A percentile compares a stretch with the other conserved stretches of the same genome.
Evolutionary conservation across 64 coral and sea anemone species (phyloP).

Genomic region (Actinia tenebrosa): DNA sequence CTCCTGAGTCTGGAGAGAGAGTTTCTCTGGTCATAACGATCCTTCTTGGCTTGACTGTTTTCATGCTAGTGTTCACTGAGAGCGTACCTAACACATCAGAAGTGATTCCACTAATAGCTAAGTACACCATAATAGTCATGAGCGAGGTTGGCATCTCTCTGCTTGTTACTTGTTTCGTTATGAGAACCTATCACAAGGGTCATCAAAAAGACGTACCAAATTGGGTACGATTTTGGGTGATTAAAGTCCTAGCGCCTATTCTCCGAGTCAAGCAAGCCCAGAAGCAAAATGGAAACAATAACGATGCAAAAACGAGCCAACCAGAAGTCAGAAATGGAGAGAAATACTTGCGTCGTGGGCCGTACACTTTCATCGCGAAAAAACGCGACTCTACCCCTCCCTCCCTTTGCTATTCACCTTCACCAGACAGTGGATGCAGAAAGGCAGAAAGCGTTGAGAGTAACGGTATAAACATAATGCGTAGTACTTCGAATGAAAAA

Average conservation of each 20-base stretch:
- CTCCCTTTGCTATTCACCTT: not conserved
- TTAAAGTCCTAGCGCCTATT: conserved; percentile 62
- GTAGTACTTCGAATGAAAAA: conserved; percentile 27
- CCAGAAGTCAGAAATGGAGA: not conserved
- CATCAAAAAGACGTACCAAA: conserved; percentile 45
- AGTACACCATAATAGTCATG: conserved; percentile 79
- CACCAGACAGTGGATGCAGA: not conserved
- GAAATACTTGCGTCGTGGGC: not conserved
- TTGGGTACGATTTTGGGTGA: conserved; percentile 63
- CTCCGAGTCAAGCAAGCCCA: conserved; percentile 43
- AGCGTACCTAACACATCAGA: conserved; percentile 72
- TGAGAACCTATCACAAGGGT: conserved; percentile 73
- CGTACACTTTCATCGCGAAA: not conserved
- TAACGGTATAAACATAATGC: not conserved
- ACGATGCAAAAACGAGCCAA: not conserved
- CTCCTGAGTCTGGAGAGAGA: conserved; percentile 90
- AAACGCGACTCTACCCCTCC: not conserved
- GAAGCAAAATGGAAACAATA: not conserved
- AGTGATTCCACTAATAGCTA: conserved; percentile 90
- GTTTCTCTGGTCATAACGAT: conserved; percentile 89
- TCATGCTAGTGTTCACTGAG: conserved; percentile 86
- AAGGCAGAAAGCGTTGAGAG: not conserved
- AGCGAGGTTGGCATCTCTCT: conserved; percentile 77
- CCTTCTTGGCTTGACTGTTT: conserved; percentile 82
- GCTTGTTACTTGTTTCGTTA: conserved; percentile 67